Evolutionary conservation across 1,140 invertebrate genomes (phyloP), one percentile per base, ranked within the genome.

Genomic region (Drosophila pseudoobscura): DNA sequence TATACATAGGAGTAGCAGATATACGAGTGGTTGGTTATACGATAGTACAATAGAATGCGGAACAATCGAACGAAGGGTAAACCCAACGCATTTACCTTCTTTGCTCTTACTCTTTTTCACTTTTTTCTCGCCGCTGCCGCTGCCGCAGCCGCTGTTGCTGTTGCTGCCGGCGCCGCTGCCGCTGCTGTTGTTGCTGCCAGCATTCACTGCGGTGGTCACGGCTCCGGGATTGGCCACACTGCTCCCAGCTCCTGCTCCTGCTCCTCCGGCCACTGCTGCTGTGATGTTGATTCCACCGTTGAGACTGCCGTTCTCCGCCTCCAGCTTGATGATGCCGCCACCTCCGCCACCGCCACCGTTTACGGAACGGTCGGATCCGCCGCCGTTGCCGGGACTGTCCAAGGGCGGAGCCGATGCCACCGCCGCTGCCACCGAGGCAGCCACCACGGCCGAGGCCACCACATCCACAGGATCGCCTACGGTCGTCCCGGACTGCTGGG

Each of bases 61-160:
- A 57, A 85, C 84, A 85, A 79, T 76, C 78, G 49, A 76, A 75
- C 73, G 89, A 91, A 88, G 78, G 89, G 75, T 90, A 90, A 91
- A 91, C 85, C 88, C 84, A 88, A 88, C 57, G 77, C 57, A 90
- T 89, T 91, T 90, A 91, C 88, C 87, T 92, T 90, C 84, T 90
- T 88, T 88, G 71, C 85, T 90, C 84, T 92, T 91, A 88, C 89
- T 92, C 89, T 89, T 88, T 84, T 90, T 91, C 72, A 80, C 89
- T 90, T 91, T 90, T 75, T 91, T 91, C 78, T 91, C 90, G 84
- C 90, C 89, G 45, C 82, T 91, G 50, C 82, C 82, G 61, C 76
- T 89, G 57, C 72, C 83, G 52, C 84, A 87, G 66, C 84, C 75
- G 13, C 70, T 68, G 3, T 59, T 75, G 61, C 80, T 76, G 63